Percentiles rank a stretch among this genome's conserved stretches.
Conservation (phyloP, 92 coral and sea anemone genomes). For the Zoanthus sansibaricus region DNA sequence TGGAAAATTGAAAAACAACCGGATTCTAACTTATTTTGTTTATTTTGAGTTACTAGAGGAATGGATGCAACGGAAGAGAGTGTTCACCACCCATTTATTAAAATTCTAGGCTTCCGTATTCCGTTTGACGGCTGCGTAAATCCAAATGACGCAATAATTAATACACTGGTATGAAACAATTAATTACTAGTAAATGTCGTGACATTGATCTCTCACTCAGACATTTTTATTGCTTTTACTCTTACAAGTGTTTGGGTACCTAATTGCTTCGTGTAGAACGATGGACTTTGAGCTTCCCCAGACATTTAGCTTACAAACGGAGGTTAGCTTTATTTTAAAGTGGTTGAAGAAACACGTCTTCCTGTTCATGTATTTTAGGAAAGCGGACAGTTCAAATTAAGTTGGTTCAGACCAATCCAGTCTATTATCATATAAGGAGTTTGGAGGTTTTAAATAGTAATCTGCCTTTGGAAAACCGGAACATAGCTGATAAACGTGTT, state of each 20-base stretch:
- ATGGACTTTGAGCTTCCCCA: not conserved
- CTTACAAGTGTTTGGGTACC: not conserved
- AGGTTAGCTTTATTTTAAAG: not conserved
- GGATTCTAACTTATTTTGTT: not conserved
- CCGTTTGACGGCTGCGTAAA: not conserved
- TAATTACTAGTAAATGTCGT: not conserved
- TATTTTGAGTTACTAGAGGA: not conserved
- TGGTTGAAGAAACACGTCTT: not conserved
- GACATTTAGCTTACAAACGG: not conserved
- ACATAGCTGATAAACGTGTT: no score
- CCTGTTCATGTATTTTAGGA: not conserved
- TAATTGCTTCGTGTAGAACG: not conserved
- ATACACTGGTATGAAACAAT: not conserved
- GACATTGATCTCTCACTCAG: not conserved
- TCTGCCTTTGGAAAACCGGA: no score
- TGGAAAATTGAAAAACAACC: not conserved
- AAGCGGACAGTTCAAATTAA: no score
- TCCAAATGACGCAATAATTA: not conserved
- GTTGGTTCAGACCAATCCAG: no score
- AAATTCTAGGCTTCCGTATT: not conserved
- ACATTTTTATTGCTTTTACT: not conserved
- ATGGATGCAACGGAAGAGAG: not conserved
- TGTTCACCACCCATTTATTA: not conserved
- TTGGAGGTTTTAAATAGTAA: no score
- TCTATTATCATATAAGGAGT: no score